phyloP scores from a whole-genome alignment of 2,797 vertebrate species.

The Macrochelys suwanniensis region DNA sequence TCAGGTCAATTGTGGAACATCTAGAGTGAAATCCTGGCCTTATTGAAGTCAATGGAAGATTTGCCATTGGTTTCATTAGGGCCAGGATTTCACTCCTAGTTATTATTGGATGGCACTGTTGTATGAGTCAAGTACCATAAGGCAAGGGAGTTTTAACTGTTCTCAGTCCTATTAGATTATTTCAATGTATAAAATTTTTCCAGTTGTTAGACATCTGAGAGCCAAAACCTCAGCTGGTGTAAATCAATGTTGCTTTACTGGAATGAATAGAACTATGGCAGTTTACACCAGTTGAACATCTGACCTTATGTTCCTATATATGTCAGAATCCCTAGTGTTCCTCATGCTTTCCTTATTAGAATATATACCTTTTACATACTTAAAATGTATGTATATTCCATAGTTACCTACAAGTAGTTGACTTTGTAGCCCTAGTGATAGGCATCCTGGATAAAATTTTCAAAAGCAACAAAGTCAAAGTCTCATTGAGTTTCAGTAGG shows the following conservation, averaged over 20 bases:
- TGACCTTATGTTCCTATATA: not conserved
- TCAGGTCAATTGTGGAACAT: not conserved
- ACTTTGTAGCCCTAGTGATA: not conserved
- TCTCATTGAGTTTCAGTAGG: no score
- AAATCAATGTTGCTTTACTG: not conserved
- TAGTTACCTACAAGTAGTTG: not conserved
- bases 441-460: not conserved
- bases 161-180: not conserved
- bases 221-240: not conserved
- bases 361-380: not conserved
- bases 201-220: not conserved
- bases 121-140: accelerated
- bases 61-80: not conserved
- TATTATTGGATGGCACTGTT: not conserved
- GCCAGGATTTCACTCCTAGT: not conserved
- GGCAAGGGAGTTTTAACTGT: accelerated
- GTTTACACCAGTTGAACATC: not conserved
- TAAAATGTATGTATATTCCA: not conserved
- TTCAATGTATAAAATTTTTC: accelerated
- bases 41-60: not conserved
- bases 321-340: not conserved
- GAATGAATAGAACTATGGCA: not conserved
- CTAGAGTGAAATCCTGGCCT: not conserved
- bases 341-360: not conserved
- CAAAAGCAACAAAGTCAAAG: not conserved